phyloP scores from a whole-genome alignment of 2,888 invertebrate genomes.

The Molanna angustata region DNA sequence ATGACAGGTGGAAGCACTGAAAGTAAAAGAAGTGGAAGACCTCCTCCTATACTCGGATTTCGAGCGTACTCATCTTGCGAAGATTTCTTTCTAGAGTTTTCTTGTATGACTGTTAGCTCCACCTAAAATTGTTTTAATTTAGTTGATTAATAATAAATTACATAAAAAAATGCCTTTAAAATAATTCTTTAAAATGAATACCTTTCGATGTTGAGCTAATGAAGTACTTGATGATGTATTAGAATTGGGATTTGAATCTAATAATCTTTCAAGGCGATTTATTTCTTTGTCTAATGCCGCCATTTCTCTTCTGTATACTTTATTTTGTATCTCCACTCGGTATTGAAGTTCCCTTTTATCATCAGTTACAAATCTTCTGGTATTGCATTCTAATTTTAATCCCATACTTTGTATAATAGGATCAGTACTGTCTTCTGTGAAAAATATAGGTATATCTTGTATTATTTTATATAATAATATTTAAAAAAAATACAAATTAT shows the following conservation, averaged over 20 bases:
- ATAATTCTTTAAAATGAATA: not conserved
- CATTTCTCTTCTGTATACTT: conserved; percentile 82
- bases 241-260: conserved; percentile 53
- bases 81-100: conserved; percentile 31
- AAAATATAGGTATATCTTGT: no score
- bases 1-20: conserved; percentile 74
- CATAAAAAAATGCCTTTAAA: no score
- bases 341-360: conserved; percentile 80
- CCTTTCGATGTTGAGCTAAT: conserved; percentile 48
- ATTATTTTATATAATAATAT: no score
- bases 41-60: conserved; percentile 67
- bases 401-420: conserved; percentile 88
- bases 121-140: no score
- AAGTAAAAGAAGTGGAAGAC: conserved; percentile 66
- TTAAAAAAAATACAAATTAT: no score
- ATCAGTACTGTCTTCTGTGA: conserved; percentile 63
- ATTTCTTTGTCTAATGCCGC: conserved; percentile 77
- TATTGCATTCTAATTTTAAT: conserved; percentile 83
- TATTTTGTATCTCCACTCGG: conserved; percentile 87
- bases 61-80: conserved; percentile 38
- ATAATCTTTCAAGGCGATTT: conserved; percentile 65
- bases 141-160: no score
- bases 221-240: conserved; percentile 57
- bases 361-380: conserved; percentile 78
- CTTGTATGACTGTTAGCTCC: conserved; percentile 29